Base-by-base conservation (phyloP, 2,113 vertebrate genomes). In the Hypomesus transpacificus region DNA sequence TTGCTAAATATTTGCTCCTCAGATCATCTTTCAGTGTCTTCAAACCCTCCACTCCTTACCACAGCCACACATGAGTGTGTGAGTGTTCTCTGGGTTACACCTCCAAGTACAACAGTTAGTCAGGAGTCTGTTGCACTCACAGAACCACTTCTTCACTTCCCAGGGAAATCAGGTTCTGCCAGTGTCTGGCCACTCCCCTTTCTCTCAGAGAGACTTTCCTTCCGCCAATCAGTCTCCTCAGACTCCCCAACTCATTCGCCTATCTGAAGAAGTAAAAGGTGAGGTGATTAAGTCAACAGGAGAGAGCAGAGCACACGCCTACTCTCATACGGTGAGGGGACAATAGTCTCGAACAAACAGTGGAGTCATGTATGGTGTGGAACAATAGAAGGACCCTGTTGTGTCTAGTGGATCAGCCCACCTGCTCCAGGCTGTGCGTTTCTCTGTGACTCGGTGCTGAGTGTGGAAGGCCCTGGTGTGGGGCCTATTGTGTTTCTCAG, bases 121-220 rank as follows among this genome's bases (percentile, higher is more conserved):
- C 71, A 56, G 66, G 54, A 24, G n/a, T n/a, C 51, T 68, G 18
- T 80, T 67, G 31, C 56, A 86, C 59, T 68, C 66, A 68, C 69
- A 79, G 53, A 66, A 22, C 69, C 67, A 78, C 79, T 79, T 63
- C 69, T 83, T 39, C 72, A 75, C 59, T 86, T 86, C 67, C 76
- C 26, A 84, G 87, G 91, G 91, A 91, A 92, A 92, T 95, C 91
- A 88, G 82, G 90, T 91, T 88, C 74, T 91, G 86, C 92, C 85
- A 87, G 92, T 92, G 87, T 71, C 64, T 86, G 78, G 79, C 84
- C 78, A 90, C 83, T 87, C 94, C 93, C 86, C 81, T 80, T 83
- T 74, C 83, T 79, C 88, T 89, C 85, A 89, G 87, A 88, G 86
- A 81, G 81, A 66, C 64, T 67, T 74, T 62, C 70, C 67, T 76